Evolutionary conservation across 2,797 vertebrate genomes (phyloP).

Genomic region (Heteromormyrus szaboi): DNA sequence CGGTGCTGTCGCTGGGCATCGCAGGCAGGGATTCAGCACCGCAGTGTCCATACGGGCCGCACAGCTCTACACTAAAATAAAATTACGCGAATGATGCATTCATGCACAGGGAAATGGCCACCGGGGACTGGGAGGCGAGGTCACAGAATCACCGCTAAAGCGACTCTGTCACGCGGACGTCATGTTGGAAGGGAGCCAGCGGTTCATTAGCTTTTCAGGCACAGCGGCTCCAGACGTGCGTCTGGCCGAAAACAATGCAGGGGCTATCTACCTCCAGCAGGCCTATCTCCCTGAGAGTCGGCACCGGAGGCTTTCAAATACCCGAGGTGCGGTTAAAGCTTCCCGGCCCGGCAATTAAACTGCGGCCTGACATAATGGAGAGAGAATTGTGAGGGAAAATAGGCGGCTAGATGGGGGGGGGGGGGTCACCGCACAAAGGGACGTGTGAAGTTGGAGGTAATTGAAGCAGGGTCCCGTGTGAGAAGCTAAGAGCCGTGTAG

Average conservation of each 20-base stretch:
- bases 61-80: not conserved
- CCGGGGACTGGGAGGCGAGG: not conserved
- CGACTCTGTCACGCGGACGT: not conserved
- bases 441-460: not conserved
- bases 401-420: not conserved
- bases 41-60: not conserved
- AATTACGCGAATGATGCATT: not conserved
- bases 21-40: not conserved
- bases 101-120: not conserved
- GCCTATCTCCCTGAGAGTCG: not conserved
- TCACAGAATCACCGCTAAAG: not conserved
- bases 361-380: not conserved
- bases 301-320: not conserved
- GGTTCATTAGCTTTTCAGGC: not conserved
- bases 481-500: too few relatives aligned
- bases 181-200: too few relatives aligned
- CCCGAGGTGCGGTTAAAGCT: not conserved
- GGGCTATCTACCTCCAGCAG: not conserved
- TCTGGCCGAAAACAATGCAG: not conserved
- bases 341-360: not conserved
- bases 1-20: not conserved
- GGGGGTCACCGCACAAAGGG: not conserved
- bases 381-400: not conserved
- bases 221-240: not conserved
- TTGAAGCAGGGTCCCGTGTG: not conserved